Evolutionary conservation across 2,113 vertebrate genomes (phyloP).

Genomic region (Datnioides undecimradiatus): DNA sequence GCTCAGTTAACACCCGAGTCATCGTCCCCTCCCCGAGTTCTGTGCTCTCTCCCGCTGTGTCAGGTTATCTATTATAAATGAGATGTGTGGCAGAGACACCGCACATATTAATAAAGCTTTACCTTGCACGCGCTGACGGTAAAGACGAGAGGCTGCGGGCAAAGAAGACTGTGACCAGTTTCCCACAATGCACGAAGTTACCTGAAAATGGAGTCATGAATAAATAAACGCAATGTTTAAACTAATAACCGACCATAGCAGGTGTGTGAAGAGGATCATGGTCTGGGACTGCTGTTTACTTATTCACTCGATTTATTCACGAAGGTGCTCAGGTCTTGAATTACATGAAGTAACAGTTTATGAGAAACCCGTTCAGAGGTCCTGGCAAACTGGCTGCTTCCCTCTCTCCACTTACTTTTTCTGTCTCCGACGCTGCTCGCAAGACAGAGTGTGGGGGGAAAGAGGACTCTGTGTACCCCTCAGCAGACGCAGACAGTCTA

Average conservation of each 20-base stretch:
- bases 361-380: background rate
- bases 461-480: conserved; percentile 24
- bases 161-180: background rate
- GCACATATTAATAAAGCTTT: conserved; percentile 55
- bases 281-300: conserved; percentile 1
- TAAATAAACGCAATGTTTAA: no score
- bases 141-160: background rate
- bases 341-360: conserved; percentile 12
- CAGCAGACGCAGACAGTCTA: conserved; percentile 45
- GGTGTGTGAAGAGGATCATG: background rate
- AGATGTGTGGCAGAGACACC: conserved; percentile 48
- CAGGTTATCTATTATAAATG: conserved; percentile 68
- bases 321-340: background rate
- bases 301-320: conserved; percentile 39
- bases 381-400: conserved; percentile 1
- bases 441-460: conserved; percentile 31
- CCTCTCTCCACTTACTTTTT: background rate
- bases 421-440: conserved; percentile 1
- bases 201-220: no score
- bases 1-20: conserved; percentile 39
- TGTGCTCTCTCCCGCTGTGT: conserved; percentile 38
- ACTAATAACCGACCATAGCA: no score
- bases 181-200: background rate
- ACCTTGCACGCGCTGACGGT: background rate
- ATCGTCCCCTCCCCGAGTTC: background rate